Evolutionary conservation across 2,113 vertebrate genomes (phyloP).

Genomic region (Motacilla alba): DNA sequence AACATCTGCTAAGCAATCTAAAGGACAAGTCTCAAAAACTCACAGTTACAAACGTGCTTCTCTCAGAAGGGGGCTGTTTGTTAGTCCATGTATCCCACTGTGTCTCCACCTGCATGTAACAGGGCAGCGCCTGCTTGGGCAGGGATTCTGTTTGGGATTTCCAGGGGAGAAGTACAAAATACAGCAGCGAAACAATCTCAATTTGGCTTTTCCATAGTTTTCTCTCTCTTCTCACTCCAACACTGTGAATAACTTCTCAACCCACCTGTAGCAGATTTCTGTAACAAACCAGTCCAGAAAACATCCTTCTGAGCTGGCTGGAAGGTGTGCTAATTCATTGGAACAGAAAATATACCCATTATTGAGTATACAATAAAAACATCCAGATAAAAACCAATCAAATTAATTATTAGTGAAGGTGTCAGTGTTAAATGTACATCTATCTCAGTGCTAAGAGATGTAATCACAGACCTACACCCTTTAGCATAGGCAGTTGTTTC

Average conservation of each 20-base stretch:
- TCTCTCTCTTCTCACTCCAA: not conserved
- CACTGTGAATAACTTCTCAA: not conserved
- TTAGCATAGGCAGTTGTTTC: not conserved
- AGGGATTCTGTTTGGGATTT: not conserved
- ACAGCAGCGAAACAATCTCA: not conserved
- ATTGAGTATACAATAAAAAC: not conserved
- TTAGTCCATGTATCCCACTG: not conserved
- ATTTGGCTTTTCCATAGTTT: not conserved
- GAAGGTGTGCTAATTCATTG: not conserved
- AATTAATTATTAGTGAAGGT: not conserved
- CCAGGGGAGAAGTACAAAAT: not conserved
- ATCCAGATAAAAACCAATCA: not conserved
- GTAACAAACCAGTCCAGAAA: not conserved
- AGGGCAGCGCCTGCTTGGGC: not conserved
- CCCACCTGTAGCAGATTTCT: not conserved
- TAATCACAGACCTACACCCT: not conserved
- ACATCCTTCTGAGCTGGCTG: not conserved
- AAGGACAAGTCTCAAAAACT: not conserved
- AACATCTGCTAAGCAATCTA: not conserved
- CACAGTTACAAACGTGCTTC: not conserved
- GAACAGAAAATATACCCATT: not conserved
- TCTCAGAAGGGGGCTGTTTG: not conserved
- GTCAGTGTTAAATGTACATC: not conserved
- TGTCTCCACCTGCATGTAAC: accelerated
- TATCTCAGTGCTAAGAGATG: not conserved